Evolutionary conservation across 2,888 invertebrate species (phyloP).

Genomic region (Chloroclystis v-ata): DNA sequence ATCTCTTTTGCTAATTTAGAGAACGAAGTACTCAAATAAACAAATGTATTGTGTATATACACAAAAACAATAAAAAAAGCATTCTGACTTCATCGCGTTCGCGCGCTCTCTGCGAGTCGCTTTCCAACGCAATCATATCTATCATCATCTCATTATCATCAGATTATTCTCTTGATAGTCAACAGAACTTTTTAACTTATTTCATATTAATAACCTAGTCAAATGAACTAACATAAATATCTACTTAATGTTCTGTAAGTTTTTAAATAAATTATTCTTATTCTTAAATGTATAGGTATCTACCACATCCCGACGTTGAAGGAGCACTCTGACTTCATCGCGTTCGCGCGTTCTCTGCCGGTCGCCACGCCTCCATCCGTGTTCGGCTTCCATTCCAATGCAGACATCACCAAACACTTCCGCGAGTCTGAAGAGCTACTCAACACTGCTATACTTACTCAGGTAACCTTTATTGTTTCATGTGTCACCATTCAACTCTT

Average conservation of each 20-base stretch:
- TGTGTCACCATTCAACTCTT: no score
- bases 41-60: no score
- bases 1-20: no score
- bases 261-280: no score
- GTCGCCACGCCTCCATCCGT: slow-evolving; percentile 88
- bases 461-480: slow-evolving; percentile 69
- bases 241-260: no score
- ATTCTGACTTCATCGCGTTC: slow-evolving; percentile 83
- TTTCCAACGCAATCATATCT: slow-evolving; percentile 94
- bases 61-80: no score
- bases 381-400: slow-evolving; percentile 95
- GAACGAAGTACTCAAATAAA: no score
- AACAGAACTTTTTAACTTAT: no score
- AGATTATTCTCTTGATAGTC: no score
- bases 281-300: slow-evolving; percentile 71
- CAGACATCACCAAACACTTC: slow-evolving; percentile 94
- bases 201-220: no score
- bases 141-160: no score
- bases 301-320: slow-evolving; percentile 86
- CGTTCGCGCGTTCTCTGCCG: slow-evolving; percentile 84
- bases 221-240: no score
- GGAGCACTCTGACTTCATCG: slow-evolving; percentile 84
- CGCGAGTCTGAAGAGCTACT: slow-evolving; percentile 89
- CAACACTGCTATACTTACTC: slow-evolving; percentile 84
- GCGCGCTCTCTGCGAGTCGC: slow-evolving; percentile 84